phyloP scores from a whole-genome alignment of 2,888 invertebrate genomes.

The Rhodophaea formosa region DNA sequence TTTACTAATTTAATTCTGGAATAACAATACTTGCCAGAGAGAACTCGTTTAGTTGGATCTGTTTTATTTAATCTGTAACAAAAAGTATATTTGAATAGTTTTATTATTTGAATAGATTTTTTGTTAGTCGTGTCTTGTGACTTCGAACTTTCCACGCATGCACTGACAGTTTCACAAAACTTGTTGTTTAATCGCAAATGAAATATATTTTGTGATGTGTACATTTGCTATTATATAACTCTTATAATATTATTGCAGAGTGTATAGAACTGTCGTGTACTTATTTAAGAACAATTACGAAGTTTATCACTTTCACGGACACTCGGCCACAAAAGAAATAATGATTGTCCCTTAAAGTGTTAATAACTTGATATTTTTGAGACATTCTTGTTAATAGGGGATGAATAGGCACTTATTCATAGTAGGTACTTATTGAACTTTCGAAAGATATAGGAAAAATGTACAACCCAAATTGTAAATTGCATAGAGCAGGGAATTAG shows the following conservation, averaged over 20 bases:
- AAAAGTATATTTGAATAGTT: too few relatives aligned
- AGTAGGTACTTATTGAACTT: too few relatives aligned
- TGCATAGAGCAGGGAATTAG: too few relatives aligned
- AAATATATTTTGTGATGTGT: background rate
- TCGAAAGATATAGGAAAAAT: too few relatives aligned
- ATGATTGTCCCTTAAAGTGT: background rate
- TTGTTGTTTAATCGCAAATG: constrained; percentile 3
- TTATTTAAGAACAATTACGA: constrained; percentile 5
- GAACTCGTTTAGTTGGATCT: too few relatives aligned
- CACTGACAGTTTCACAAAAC: background rate
- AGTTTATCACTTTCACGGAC: background rate
- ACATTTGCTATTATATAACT: constrained; percentile 1
- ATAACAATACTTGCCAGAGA: too few relatives aligned
- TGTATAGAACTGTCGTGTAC: background rate
- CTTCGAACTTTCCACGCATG: constrained; percentile 3
- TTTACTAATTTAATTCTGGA: too few relatives aligned
- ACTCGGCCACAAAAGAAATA: background rate
- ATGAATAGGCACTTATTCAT: too few relatives aligned
- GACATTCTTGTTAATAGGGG: too few relatives aligned
- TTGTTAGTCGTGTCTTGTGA: background rate
- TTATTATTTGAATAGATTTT: too few relatives aligned
- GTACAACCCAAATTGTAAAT: too few relatives aligned
- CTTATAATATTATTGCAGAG: constrained; percentile 1
- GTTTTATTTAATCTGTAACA: too few relatives aligned
- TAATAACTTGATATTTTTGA: background rate